Evolutionary conservation across 2,888 invertebrate genomes (phyloP).

Genomic region (Thereva unica): DNA sequence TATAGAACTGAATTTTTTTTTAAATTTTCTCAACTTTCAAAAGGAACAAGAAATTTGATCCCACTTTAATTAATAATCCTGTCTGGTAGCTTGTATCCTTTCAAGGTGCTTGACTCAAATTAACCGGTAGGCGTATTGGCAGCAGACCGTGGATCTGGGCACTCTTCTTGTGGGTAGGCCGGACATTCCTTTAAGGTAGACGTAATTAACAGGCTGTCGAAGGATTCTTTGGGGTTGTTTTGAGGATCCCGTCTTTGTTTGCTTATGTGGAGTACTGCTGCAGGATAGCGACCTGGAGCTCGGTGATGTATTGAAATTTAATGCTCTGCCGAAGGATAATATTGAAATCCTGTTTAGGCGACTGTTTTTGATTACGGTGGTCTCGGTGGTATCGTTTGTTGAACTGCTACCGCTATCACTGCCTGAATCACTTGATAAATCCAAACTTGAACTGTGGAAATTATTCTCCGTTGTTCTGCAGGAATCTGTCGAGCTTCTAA

Average conservation of each 20-base stretch:
- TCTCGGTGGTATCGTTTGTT: conserved; percentile 40
- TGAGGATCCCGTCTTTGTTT: conserved; percentile 27
- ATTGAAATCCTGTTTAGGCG: conserved; percentile 60
- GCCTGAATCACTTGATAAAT: conserved; percentile 61
- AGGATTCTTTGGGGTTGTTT: conserved; percentile 70
- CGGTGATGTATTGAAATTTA: conserved; percentile 67
- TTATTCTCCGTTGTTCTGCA: conserved; percentile 2
- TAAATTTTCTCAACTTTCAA: too few species aligned
- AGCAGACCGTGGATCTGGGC: conserved; percentile 63
- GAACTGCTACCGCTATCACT: conserved; percentile 62
- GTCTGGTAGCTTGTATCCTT: too few species aligned
- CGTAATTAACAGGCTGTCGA: conserved; percentile 76
- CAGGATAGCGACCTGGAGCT: conserved; percentile 65
- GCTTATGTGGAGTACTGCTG: conserved; percentile 59
- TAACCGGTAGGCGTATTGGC: conserved; percentile 42
- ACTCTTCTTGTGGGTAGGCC: conserved; percentile 80
- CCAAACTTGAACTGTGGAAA: conserved; percentile 50
- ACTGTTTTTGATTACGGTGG: conserved; percentile 54
- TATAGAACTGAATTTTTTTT: too few species aligned
- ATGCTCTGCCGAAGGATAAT: conserved; percentile 69
- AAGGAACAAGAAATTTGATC: too few species aligned
- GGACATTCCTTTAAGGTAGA: conserved; percentile 78
- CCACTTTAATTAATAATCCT: too few species aligned
- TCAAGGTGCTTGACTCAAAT: background rate
- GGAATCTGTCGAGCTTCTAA: conserved; percentile 55